Evolutionary conservation across 2,113 vertebrate species (phyloP).

Genomic region (Platysteira castanea): DNA sequence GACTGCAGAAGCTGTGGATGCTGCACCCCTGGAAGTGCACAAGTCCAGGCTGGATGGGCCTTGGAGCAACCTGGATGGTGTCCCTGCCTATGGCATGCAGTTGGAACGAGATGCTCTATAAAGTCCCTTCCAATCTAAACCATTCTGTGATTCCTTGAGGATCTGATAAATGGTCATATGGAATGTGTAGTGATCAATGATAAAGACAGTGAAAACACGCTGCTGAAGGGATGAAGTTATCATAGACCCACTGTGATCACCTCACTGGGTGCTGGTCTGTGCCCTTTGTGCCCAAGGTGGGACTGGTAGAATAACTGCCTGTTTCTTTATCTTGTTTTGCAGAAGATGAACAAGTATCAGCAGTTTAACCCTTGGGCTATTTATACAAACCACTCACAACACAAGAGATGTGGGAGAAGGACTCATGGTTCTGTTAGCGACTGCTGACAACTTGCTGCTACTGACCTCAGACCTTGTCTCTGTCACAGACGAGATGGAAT

Average conservation of each 20-base stretch:
- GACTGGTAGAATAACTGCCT: background rate
- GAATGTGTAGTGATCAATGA: background rate
- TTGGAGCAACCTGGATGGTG: background rate
- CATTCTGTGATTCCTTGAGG: background rate
- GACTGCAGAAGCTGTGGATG: background rate
- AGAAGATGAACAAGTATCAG: slow-evolving; percentile 94
- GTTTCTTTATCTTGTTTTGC: slow-evolving; percentile 53
- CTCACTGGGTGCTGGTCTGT: background rate
- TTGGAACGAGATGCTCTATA: background rate
- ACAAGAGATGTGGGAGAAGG: background rate
- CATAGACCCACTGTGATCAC: background rate
- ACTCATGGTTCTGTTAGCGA: background rate
- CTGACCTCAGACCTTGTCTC: slow-evolving; percentile 20
- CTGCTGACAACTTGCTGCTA: slow-evolving; percentile 56
- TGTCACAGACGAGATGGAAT: background rate
- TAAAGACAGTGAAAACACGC: background rate
- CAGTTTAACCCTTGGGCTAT: slow-evolving; percentile 71
- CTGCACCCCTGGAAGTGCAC: background rate
- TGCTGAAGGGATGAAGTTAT: background rate
- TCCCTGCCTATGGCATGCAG: background rate
- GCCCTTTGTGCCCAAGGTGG: background rate
- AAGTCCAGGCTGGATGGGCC: background rate
- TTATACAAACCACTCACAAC: background rate
- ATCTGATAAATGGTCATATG: background rate
- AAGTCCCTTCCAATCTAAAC: background rate